Evolutionary conservation across 2,113 vertebrate species (phyloP).

Genomic region (Furnarius figulus): DNA sequence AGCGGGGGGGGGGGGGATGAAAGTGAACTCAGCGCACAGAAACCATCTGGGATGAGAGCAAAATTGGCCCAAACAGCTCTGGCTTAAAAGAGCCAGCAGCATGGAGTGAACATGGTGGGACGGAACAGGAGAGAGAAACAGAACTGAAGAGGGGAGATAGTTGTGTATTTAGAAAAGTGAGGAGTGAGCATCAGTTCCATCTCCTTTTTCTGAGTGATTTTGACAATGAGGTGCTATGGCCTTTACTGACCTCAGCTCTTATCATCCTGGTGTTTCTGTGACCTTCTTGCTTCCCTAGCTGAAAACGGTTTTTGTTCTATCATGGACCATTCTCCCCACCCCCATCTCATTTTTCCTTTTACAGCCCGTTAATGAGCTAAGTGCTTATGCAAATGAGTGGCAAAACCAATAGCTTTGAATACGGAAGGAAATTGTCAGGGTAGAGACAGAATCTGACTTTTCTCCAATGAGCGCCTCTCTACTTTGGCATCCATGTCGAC

Average conservation of each 20-base stretch:
- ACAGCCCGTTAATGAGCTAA: constrained; percentile 61
- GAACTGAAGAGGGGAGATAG: not conserved
- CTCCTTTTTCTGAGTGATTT: constrained; percentile 43
- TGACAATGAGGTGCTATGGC: not conserved
- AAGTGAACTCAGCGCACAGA: not conserved
- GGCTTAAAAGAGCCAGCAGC: not conserved
- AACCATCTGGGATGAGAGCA: constrained; percentile 2
- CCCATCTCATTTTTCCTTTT: constrained; percentile 39
- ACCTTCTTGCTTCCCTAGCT: constrained; percentile 40
- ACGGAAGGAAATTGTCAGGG: constrained; percentile 35
- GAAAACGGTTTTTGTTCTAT: constrained; percentile 44
- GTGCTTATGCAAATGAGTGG: constrained; percentile 67
- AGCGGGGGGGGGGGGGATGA: not conserved
- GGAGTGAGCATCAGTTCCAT: not conserved
- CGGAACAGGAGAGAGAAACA: not conserved
- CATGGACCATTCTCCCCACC: not conserved
- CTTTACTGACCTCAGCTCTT: constrained; percentile 43
- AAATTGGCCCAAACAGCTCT: not conserved
- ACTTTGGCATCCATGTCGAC: not conserved
- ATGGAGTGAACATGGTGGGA: not conserved
- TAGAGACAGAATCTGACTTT: constrained; percentile 1
- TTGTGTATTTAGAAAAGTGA: not conserved
- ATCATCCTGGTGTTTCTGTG: not conserved
- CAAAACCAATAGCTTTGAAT: constrained; percentile 37
- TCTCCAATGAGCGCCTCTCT: not conserved